Conservation (phyloP, 2,888 invertebrate genomes). For the Brachypalpus laphriformis region DNA sequence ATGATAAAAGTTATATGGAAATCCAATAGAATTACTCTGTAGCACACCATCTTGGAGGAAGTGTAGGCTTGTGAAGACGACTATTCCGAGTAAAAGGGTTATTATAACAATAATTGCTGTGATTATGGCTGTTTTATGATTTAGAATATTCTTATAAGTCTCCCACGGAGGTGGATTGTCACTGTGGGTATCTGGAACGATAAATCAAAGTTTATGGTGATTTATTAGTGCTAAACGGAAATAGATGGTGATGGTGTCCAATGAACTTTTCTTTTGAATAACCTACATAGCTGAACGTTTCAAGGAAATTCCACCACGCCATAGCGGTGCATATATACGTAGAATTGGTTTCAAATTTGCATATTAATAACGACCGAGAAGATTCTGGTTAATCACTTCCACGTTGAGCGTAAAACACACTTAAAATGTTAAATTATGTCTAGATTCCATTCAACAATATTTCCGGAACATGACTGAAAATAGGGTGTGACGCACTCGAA, state of each 20-base stretch:
- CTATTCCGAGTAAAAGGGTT: constrained; percentile 75
- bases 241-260: no score
- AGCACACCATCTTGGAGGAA: constrained; percentile 37
- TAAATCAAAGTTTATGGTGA: neutral
- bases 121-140: constrained; percentile 74
- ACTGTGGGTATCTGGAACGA: constrained; percentile 43
- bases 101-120: constrained; percentile 74
- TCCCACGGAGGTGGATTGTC: constrained; percentile 48
- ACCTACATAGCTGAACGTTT: no score
- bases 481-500: neutral
- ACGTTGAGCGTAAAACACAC: neutral
- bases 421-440: neutral
- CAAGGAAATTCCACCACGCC: no score
- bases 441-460: neutral
- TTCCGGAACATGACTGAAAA: neutral
- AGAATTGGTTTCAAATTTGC: neutral
- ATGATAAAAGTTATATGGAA: neutral
- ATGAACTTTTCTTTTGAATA: no score
- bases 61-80: constrained; percentile 75
- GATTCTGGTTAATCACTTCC: neutral
- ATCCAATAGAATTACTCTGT: constrained; percentile 78
- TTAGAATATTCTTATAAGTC: constrained; percentile 59
- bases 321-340: no score
- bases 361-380: neutral
- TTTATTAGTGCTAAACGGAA: no score